These are phyloP conservation scores for Morone chrysops DNA, from an alignment of 2,113 vertebrate species.

Conservation along the genomic window DNA sequence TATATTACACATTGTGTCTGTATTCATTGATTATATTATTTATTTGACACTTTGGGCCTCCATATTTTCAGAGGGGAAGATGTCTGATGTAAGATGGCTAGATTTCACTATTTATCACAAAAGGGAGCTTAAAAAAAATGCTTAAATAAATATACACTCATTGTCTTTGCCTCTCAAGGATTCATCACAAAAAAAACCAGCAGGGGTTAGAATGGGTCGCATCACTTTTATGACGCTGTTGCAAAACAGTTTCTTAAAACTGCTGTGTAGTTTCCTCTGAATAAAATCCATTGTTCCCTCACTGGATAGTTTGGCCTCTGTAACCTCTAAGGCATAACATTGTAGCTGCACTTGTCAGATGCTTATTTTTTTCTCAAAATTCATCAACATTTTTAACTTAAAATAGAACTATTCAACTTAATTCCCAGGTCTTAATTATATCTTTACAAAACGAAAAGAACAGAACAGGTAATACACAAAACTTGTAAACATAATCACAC, in stretches of 20 bases:
- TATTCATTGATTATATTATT: not conserved
- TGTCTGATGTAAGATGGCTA: not conserved
- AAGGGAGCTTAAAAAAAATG: not conserved
- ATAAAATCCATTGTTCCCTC: constrained; percentile 80
- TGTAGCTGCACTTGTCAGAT: constrained; percentile 91
- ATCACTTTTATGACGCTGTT: not conserved
- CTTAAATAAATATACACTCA: not conserved
- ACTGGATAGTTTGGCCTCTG: constrained; percentile 91
- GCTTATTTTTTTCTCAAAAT: constrained; percentile 89
- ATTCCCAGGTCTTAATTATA: constrained; percentile 42
- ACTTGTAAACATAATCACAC: constrained; percentile 74
- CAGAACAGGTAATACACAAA: constrained; percentile 46
- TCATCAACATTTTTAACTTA: constrained; percentile 44
- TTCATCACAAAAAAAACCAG: not conserved
- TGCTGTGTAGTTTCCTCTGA: not conserved
- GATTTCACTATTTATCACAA: not conserved
- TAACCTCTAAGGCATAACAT: constrained; percentile 91
- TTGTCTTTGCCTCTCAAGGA: not conserved
- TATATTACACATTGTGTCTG: not conserved
- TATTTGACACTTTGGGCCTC: constrained; percentile 15
- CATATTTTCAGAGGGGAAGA: not conserved
- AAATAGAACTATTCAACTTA: constrained; percentile 48
- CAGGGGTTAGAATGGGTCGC: constrained; percentile 5
- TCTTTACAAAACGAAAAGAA: constrained; percentile 58
- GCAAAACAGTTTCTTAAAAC: not conserved